phyloP scores from a whole-genome alignment of 92 coral and sea anemone genomes.

The Porites lobata region DNA sequence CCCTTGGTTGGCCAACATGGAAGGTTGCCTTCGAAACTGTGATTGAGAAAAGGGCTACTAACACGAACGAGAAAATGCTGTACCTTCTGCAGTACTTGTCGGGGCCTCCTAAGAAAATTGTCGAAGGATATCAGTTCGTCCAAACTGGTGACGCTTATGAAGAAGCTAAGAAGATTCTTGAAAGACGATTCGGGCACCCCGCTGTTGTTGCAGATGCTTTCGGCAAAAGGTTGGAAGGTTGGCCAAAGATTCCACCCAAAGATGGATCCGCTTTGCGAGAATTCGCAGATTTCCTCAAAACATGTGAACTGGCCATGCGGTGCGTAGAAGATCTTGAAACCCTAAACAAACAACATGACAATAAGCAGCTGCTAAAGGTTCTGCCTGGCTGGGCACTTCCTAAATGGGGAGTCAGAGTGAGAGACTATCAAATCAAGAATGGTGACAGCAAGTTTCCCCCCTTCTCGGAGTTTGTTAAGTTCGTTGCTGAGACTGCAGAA shows the following conservation, averaged over 20 bases:
- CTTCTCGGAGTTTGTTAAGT: slow-evolving; percentile 52
- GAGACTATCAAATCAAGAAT: slow-evolving; percentile 49
- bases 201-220: slow-evolving; percentile 74
- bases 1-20: slow-evolving; percentile 63
- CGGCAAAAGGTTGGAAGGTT: slow-evolving; percentile 48
- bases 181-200: slow-evolving; percentile 74
- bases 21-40: slow-evolving; percentile 66
- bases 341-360: slow-evolving; percentile 58
- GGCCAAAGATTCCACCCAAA: slow-evolving; percentile 65
- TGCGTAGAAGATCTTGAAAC: slow-evolving; percentile 68
- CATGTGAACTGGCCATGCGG: slow-evolving; percentile 61
- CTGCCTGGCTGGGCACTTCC: slow-evolving; percentile 70
- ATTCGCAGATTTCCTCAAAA: slow-evolving; percentile 63
- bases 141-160: slow-evolving; percentile 50
- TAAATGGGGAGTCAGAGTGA: slow-evolving; percentile 71
- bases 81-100: slow-evolving; percentile 62
- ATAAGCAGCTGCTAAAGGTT: slow-evolving; percentile 57
- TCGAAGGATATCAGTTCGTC: slow-evolving; percentile 65
- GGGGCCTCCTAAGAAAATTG: slow-evolving; percentile 56
- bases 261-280: slow-evolving; percentile 67
- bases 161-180: no score
- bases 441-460: slow-evolving; percentile 70
- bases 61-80: slow-evolving; percentile 37
- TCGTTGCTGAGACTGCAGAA: slow-evolving; percentile 58
- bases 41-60: slow-evolving; percentile 52